Evolutionary conservation across 2,888 invertebrate species (phyloP).

Genomic region (Hoplodrina ambigua): DNA sequence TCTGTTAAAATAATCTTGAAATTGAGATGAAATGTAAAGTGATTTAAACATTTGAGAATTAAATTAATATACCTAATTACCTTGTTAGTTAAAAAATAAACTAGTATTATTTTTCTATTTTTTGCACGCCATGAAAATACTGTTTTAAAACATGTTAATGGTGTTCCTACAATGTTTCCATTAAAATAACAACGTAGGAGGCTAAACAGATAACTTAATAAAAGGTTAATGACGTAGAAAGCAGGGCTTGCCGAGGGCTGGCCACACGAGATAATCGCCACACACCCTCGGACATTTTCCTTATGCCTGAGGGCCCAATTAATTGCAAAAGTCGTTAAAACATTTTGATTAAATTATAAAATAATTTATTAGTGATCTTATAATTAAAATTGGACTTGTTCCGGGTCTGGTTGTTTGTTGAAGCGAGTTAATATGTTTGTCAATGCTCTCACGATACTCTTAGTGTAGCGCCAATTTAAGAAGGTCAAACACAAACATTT

Average conservation of each 20-base stretch:
- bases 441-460: too few species aligned
- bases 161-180: not conserved
- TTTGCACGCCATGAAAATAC: not conserved
- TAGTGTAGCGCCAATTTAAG: too few species aligned
- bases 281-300: conserved; percentile 68
- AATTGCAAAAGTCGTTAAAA: conserved; percentile 70
- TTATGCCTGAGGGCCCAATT: conserved; percentile 63
- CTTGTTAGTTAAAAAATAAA: too few species aligned
- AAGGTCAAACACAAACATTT: conserved; percentile 13
- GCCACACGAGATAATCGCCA: conserved; percentile 68
- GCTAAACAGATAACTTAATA: conserved; percentile 48
- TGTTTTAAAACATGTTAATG: too few species aligned
- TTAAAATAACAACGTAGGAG: conserved; percentile 14
- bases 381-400: conserved; percentile 21
- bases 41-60: not conserved
- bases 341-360: conserved; percentile 67
- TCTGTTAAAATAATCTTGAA: not conserved
- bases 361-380: conserved; percentile 38
- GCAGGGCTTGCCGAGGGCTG: conserved; percentile 55
- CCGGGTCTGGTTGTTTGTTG: too few species aligned
- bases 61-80: too few species aligned
- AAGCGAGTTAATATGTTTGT: too few species aligned
- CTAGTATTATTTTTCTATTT: too few species aligned
- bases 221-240: conserved; percentile 65
- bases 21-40: not conserved